phyloP scores from a whole-genome alignment of 2,113 vertebrate genomes.

The Stigmatopora nigra region DNA sequence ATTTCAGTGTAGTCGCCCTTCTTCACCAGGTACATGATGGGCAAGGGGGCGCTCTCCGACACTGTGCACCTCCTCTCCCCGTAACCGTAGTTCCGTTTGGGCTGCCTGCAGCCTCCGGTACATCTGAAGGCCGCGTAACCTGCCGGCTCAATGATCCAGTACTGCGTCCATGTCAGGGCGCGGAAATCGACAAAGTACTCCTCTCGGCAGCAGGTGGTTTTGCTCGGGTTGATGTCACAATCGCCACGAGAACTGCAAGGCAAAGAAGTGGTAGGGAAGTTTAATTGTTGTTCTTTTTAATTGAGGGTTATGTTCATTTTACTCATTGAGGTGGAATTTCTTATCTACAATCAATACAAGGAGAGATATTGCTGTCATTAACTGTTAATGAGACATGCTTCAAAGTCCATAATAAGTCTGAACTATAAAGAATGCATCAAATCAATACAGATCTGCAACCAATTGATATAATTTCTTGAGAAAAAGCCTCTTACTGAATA shows the following conservation, averaged over 20 bases:
- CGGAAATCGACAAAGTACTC: slow-evolving; percentile 79
- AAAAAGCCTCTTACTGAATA: too few relatives aligned
- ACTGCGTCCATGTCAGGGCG: slow-evolving; percentile 76
- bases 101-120: slow-evolving; percentile 72
- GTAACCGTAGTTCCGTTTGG: slow-evolving; percentile 61
- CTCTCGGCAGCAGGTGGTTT: slow-evolving; percentile 74
- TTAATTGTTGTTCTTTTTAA: neutral
- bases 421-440: too few relatives aligned
- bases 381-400: too few relatives aligned
- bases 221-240: slow-evolving; percentile 58
- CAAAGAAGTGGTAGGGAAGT: neutral
- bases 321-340: neutral
- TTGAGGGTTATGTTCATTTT: neutral
- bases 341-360: slow-evolving; percentile 7
- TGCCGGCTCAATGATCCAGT: slow-evolving; percentile 80
- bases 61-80: slow-evolving; percentile 71
- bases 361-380: too few relatives aligned
- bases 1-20: slow-evolving; percentile 85
- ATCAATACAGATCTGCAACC: too few relatives aligned
- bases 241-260: slow-evolving; percentile 73
- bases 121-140: slow-evolving; percentile 79
- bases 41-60: slow-evolving; percentile 73
- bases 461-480: too few relatives aligned
- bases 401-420: too few relatives aligned
- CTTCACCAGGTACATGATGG: slow-evolving; percentile 84